Evolutionary conservation across 2,888 invertebrate species (phyloP), one percentile per base, ranked within the genome.

Genomic region (Agonopterix alstromeriana): DNA sequence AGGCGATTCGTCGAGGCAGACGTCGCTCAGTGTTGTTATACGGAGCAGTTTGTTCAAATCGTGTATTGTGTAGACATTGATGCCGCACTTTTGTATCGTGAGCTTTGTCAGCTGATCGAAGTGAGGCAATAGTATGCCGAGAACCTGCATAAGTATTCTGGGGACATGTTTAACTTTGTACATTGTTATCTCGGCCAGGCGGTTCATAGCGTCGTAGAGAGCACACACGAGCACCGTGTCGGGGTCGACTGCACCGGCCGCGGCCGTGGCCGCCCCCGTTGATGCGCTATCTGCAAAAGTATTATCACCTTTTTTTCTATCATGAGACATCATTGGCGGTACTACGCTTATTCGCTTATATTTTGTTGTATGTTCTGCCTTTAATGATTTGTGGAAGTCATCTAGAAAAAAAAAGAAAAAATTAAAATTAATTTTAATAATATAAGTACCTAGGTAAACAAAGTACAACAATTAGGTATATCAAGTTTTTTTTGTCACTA

Each of bases 1-100:
- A 3, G 58, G 54, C 10, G 70, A 70, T 5, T 61, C 68, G 41
- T 82, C 81, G 1, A 82, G 61, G 50, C 65, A 69, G 35, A 82
- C 41, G 27, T 77, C 71, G 1, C 75, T 73, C 4, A 82, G 65
- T 8, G 54, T 52, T 0, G 75, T 68, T 3, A 60, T 35, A 0
- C 57, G 50, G 2, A 80, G 48, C 41, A 76, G 63, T 48, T 73
- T 76, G 43, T 54, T 57, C 27, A 82, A 52, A 53, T 81, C 76
- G 42, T 73, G 52, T 27, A 79, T 59, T 2, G 58, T 63, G 48
- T 65, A 66, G 40, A 53, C 59, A 43, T 73, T 54, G 2, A 79
- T 65, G 2, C 42, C 36, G 46, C 73, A 67, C 38, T 54, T 61
- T 8, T 53, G 61, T 2, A 80, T 57, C 0, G 62, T 58, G 9